Conservation (phyloP, 2,888 invertebrate species). For the Napeogenes sylphis region DNA sequence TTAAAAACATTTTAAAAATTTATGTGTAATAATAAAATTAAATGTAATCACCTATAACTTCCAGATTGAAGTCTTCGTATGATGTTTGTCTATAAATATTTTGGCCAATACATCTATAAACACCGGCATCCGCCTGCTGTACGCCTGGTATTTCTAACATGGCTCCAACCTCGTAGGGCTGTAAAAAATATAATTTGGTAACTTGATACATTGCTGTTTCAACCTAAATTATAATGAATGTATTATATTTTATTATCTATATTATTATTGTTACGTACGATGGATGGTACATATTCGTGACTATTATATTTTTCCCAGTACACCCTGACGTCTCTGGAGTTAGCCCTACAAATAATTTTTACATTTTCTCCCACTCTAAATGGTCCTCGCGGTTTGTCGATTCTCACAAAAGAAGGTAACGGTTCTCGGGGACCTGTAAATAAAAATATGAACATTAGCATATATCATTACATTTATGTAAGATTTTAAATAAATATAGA, state of each 20-base stretch:
- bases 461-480: background rate
- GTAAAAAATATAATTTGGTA: background rate
- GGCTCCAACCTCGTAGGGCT: slow-evolving; percentile 78
- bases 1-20: background rate
- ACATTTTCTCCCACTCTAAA: slow-evolving; percentile 62
- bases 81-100: slow-evolving; percentile 70
- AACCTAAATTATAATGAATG: too few relatives aligned
- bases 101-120: slow-evolving; percentile 80
- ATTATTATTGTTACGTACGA: slow-evolving; percentile 41
- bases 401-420: slow-evolving; percentile 48
- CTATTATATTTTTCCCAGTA: slow-evolving; percentile 55
- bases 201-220: too few relatives aligned
- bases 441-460: slow-evolving; percentile 7
- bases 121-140: slow-evolving; percentile 84
- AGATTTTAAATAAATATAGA: background rate
- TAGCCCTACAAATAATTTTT: slow-evolving; percentile 50
- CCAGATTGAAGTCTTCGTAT: slow-evolving; percentile 70
- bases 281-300: slow-evolving; percentile 53
- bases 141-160: slow-evolving; percentile 81
- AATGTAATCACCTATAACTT: slow-evolving; percentile 48
- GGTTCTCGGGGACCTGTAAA: slow-evolving; percentile 49
- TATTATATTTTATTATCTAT: too few relatives aligned
- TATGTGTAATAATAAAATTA: slow-evolving; percentile 6
- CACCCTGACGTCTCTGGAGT: slow-evolving; percentile 39
- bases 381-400: slow-evolving; percentile 54